Base-by-base conservation (phyloP, 2,797 vertebrate species). In the Sebastolobus alascanus region DNA sequence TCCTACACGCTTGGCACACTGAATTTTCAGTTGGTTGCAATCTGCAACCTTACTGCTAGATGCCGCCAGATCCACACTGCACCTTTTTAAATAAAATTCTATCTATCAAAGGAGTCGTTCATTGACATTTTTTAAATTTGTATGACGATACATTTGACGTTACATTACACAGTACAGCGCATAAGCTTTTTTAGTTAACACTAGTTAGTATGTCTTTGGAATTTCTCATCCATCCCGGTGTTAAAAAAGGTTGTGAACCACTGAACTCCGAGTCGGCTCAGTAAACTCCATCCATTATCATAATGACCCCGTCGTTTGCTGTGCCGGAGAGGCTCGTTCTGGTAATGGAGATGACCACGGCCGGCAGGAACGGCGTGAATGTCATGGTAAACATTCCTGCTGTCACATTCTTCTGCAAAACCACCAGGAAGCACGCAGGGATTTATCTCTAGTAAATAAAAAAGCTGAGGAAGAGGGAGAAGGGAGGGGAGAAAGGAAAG, bases 401-500 rank as follows among this genome's bases (percentile, higher is more conserved):
- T 60, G 81, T 90, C 82, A 68, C 90, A 89, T 92, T 94, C 84
- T 81, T 90, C 68, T 74, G 80, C 72, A 83, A 87, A 87, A 87
- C 80, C 70, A 82, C 77, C 20, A 33, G 66, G 73, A 87, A 79
- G 61, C 77, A 73, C 68, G 22, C 64, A 22, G 80, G 82, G 84
- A 91, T 94, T 86, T 84, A 87, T 90, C 79, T 71, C 43, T 8
- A 20, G 67, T 80, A 74, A 77, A 84, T 91, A 79, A 89, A 87
- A 89, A 87, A 79, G 20, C 14, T 58, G 40, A 84, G 31, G 40
- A 74, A 83, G 43, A 77, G 37, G 58, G 54, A 72, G 16, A 75
- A 66, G 58, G 52, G 60, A 76, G 68, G n/a, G 56, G 59, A 55
- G 68, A 77, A 56, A 72, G 59, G 35, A 80, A 75, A 40, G 55